Evolutionary conservation across 2,797 vertebrate genomes (phyloP).

Genomic region (Thripadectes ignobilis): DNA sequence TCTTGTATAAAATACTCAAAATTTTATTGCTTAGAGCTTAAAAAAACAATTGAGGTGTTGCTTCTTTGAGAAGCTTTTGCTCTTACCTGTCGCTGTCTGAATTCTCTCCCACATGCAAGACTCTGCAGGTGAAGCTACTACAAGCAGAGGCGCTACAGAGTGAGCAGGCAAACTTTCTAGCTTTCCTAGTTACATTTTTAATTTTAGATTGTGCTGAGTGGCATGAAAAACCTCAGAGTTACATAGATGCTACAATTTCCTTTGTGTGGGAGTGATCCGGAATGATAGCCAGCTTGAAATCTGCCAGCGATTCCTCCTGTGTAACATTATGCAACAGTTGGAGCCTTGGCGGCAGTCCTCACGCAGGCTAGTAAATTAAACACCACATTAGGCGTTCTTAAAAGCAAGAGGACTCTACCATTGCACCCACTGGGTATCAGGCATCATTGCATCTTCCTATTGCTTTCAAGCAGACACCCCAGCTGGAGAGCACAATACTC

Average conservation of each 20-base stretch:
- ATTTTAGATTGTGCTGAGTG: conserved; percentile 20
- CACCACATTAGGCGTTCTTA: background rate
- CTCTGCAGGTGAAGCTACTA: background rate
- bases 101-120: background rate
- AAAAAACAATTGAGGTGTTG: background rate
- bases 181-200: background rate
- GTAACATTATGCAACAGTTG: conserved; percentile 55
- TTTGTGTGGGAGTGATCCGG: conserved; percentile 62
- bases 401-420: background rate
- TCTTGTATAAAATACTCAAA: background rate
- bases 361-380: background rate
- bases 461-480: background rate
- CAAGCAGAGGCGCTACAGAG: background rate
- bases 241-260: conserved; percentile 38
- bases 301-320: conserved; percentile 42
- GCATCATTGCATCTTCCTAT: background rate
- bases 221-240: conserved; percentile 37
- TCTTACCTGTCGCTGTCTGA: conserved; percentile 47
- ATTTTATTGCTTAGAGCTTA: background rate
- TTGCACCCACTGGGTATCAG: background rate
- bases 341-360: conserved; percentile 26
- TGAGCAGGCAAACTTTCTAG: conserved; percentile 1
- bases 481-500: background rate
- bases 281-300: conserved; percentile 57
- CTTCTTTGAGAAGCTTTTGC: background rate